Conservation (phyloP, 2,113 vertebrate genomes). For the Todiramphus chloris region DNA sequence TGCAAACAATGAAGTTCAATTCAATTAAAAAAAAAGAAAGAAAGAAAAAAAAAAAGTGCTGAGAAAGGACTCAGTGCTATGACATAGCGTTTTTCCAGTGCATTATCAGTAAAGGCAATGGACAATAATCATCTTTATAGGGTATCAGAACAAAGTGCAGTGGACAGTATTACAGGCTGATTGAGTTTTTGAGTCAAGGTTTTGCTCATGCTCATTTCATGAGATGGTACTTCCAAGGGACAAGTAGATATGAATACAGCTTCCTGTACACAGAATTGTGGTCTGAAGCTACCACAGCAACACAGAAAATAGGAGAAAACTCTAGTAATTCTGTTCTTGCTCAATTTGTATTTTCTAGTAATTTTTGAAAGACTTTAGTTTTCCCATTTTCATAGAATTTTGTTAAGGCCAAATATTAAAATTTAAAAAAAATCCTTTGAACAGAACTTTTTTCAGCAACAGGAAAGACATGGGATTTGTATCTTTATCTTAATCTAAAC, state of each 20-base stretch:
- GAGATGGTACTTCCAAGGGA: background rate
- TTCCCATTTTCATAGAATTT: background rate
- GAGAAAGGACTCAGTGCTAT: background rate
- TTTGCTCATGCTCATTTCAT: background rate
- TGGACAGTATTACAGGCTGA: background rate
- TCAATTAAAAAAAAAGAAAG: too few relatives aligned
- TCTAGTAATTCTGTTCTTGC: background rate
- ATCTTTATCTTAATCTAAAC: background rate
- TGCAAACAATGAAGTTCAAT: background rate
- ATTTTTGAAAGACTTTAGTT: background rate
- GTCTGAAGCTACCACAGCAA: background rate
- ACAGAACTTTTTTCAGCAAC: background rate
- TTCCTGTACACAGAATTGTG: background rate
- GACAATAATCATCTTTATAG: background rate
- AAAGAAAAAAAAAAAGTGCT: too few relatives aligned
- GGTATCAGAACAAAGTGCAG: background rate
- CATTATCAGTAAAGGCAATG: background rate
- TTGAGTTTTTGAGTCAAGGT: background rate
- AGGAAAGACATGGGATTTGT: rapidly evolving
- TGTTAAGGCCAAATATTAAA: background rate
- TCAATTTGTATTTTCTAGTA: background rate
- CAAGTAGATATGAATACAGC: background rate
- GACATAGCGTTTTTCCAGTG: background rate
- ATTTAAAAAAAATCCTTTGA: background rate
- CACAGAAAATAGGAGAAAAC: background rate